These are phyloP conservation scores for Phenganax stokvisi DNA, from an alignment of 92 coral and sea anemone genomes.

Conservation along the genomic window DNA sequence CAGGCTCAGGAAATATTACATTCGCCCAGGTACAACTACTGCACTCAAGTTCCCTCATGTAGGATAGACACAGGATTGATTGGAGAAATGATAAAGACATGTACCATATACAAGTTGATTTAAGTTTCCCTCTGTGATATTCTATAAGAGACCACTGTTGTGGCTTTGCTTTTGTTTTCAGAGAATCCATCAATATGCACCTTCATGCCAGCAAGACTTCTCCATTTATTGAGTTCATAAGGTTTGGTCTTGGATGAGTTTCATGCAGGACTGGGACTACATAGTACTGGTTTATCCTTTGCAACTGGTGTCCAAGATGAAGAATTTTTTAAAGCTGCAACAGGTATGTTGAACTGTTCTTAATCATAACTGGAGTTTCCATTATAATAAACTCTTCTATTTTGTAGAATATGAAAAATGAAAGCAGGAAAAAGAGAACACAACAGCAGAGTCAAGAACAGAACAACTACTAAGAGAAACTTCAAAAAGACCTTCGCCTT, in stretches of 20 bases:
- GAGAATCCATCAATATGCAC: constrained; percentile 74
- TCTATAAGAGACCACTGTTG: background rate
- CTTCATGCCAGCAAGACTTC: constrained; percentile 66
- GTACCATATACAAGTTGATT: too few relatives aligned
- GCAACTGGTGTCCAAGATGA: constrained; percentile 88
- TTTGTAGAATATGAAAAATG: constrained; percentile 76
- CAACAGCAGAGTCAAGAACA: constrained; percentile 49
- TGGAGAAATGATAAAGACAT: too few relatives aligned
- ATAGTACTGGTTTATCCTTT: constrained; percentile 88
- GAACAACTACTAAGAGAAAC: constrained; percentile 65
- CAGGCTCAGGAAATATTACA: too few relatives aligned
- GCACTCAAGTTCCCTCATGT: too few relatives aligned
- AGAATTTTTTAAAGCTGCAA: constrained; percentile 66
- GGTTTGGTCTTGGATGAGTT: constrained; percentile 91
- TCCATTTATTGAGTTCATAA: constrained; percentile 85
- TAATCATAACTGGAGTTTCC: background rate
- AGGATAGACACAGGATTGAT: too few relatives aligned
- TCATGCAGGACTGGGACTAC: constrained; percentile 62
- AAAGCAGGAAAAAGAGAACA: constrained; percentile 60
- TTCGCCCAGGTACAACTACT: too few relatives aligned
- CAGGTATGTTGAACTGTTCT: constrained; percentile 51
- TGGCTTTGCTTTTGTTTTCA: constrained; percentile 24
- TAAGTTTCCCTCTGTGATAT: too few relatives aligned
- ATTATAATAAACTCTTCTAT: background rate
- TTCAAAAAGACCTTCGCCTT: constrained; percentile 74